Conservation (phyloP, 1,140 invertebrate species). For the Gryon sp. region DNA sequence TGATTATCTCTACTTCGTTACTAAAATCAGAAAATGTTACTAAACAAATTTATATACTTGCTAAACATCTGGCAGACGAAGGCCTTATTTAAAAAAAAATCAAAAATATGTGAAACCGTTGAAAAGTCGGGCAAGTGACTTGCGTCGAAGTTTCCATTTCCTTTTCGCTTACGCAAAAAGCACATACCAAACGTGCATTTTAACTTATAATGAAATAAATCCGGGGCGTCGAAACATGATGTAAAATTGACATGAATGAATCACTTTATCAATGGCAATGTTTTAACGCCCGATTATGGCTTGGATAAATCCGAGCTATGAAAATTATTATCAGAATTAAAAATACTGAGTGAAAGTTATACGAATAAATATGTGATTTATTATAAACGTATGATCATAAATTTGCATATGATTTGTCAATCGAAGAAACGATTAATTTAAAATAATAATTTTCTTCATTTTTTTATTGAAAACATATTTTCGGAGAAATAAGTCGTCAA, state of each 20-base stretch:
- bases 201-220: conserved; percentile 29
- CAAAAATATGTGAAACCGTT: conserved; percentile 13
- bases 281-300: conserved; percentile 25
- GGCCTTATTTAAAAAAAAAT: too few relatives aligned
- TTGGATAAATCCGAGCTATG: conserved; percentile 41
- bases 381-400: conserved; percentile 3
- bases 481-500: too few relatives aligned
- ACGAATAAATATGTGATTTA: conserved; percentile 16
- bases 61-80: too few relatives aligned
- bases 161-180: conserved; percentile 39
- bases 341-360: conserved; percentile 48
- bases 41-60: too few relatives aligned
- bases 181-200: conserved; percentile 16
- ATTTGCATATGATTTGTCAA: conserved; percentile 27
- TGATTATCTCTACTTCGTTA: too few relatives aligned
- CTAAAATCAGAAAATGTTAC: too few relatives aligned
- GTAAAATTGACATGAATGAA: conserved; percentile 43
- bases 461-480: too few relatives aligned
- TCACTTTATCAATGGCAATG: conserved; percentile 41
- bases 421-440: background rate
- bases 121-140: conserved; percentile 6
- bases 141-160: conserved; percentile 28
- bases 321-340: conserved; percentile 32
- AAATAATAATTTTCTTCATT: too few relatives aligned
- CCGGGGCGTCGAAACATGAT: conserved; percentile 21